phyloP scores from a whole-genome alignment of 1,140 invertebrate genomes.

The Cherax quadricarinatus region DNA sequence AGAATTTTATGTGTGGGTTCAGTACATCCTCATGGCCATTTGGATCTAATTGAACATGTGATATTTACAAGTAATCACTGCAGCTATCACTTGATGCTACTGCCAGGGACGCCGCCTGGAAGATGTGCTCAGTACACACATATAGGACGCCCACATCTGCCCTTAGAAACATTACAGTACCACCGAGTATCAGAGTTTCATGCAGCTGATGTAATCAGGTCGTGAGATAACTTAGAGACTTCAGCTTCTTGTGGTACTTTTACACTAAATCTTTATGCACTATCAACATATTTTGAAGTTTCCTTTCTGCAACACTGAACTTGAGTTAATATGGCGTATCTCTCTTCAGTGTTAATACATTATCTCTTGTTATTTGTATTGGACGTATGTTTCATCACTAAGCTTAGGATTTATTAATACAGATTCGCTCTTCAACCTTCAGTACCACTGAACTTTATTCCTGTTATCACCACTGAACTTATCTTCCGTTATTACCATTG shows the following conservation, averaged over 20 bases:
- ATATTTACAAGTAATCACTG: slow-evolving; percentile 28
- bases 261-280: background rate
- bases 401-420: too few species aligned
- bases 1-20: slow-evolving; percentile 29
- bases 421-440: background rate
- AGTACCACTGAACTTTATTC: background rate
- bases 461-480: background rate
- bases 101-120: background rate
- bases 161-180: background rate
- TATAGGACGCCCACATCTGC: background rate
- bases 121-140: background rate
- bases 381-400: too few species aligned
- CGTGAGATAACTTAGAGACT: background rate
- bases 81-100: background rate
- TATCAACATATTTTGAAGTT: background rate
- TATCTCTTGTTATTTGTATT: too few species aligned
- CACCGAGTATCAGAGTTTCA: too few species aligned
- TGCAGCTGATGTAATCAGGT: background rate
- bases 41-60: slow-evolving; percentile 43
- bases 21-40: slow-evolving; percentile 25
- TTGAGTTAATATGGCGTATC: too few species aligned
- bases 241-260: background rate
- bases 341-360: too few species aligned
- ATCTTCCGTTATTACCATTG: background rate
- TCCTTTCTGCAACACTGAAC: too few species aligned